Base-by-base conservation (phyloP, 2,888 invertebrate species). In the Smittia aterrima region DNA sequence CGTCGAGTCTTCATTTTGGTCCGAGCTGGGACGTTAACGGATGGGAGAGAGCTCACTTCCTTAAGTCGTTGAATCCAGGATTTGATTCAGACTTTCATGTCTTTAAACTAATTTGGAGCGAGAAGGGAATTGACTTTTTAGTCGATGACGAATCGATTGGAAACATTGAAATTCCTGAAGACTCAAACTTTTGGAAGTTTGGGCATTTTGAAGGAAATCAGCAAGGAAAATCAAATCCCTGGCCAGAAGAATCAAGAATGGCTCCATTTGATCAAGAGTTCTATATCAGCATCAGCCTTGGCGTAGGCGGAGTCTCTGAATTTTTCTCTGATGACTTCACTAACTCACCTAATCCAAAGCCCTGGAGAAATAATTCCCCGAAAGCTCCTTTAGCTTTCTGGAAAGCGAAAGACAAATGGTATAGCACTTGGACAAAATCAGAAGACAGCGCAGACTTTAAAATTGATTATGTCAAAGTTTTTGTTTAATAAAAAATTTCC, bases 201-300 rank as follows among this genome's bases (percentile, higher is more conserved):
- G 89, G 89, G 0, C 85, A 84, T 0, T 87, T 90, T 77, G 16
- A 13, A 13, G 47, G 16, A 2, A 81, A 83, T 3, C 32, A 32
- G 9, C 32, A 6, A 9, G 84, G 83, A 71, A 78, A 85, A 18
- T 79, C 82, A 13, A 89, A 88, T 79, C 87, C 87, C 3, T 88
- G 88, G 88, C 58, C 1, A 81, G 9, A n/a, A 7, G 47, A 47
- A 16, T 86, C 84, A 64, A 79, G 82, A 53, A 58, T 81, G 80
- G 81, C 74, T n/a, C 90, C 90, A 1, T 90, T 90, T 77, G 89
- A 90, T 79, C 85, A 88, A 79, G 86, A 88, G 85, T 88, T 88
- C 80, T 86, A 87, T 81, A 78, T 91, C 40, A 85, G 90, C 71
- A 82, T 90, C 76, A 90, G 89, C 80, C 77, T 90, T 75, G 90